Percentiles rank a stretch among this genome's conserved stretches.
phyloP scores from a whole-genome alignment of 1,140 invertebrate genomes.

The Brachionus manjavacas region DNA sequence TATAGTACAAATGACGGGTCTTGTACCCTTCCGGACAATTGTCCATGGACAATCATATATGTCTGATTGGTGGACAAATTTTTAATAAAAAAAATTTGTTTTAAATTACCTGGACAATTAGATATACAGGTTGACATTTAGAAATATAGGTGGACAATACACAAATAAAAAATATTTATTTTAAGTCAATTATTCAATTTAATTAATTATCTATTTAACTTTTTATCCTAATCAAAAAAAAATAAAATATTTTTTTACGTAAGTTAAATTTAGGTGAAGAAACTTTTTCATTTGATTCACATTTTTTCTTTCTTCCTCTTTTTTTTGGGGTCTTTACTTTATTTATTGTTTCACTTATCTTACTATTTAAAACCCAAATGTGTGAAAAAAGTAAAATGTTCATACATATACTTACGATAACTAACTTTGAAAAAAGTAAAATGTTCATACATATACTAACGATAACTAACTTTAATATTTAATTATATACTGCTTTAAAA shows the following conservation, averaged over 20 bases:
- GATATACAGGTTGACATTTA: background rate
- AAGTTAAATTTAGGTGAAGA: background rate
- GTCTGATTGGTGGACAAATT: background rate
- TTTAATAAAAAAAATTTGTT: background rate
- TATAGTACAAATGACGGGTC: no score
- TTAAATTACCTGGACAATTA: background rate
- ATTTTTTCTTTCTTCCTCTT: slow-evolving; percentile 17
- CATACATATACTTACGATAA: no score
- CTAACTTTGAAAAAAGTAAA: no score
- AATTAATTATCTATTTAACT: background rate
- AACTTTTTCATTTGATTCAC: background rate
- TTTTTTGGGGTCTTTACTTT: slow-evolving; percentile 22
- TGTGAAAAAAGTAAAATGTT: no score
- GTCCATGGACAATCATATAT: background rate
- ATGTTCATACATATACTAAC: no score
- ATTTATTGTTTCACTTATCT: background rate
- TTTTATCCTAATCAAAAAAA: background rate
- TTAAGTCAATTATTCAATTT: background rate
- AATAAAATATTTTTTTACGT: background rate
- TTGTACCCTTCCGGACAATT: background rate
- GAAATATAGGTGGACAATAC: background rate
- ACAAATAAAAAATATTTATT: background rate
- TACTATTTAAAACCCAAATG: no score
- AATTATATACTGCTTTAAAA: no score
- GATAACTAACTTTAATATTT: no score